A percentile compares a stretch with the other conserved stretches of the same genome.
These are phyloP conservation scores for Drosophila nannoptera DNA, from an alignment of 1,140 invertebrate species.

Conservation along the genomic window DNA sequence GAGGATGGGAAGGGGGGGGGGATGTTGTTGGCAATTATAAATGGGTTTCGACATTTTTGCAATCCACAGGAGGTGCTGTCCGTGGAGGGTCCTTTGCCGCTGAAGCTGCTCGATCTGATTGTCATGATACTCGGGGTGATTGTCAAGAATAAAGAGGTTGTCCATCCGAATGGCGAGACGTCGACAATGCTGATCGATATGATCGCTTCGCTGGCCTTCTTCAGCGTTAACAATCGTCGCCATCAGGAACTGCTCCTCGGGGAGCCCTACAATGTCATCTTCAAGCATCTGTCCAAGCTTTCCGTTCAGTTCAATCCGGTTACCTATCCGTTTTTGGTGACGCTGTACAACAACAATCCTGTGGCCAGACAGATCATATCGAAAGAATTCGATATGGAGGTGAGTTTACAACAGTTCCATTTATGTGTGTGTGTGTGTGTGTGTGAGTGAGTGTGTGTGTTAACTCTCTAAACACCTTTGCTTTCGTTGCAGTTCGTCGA, in stretches of 20 bases:
- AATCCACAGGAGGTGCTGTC: constrained; percentile 88
- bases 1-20: too few relatives aligned
- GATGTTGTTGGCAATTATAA: constrained; percentile 66
- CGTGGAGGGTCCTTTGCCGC: constrained; percentile 87
- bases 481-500: constrained; percentile 81
- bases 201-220: constrained; percentile 81
- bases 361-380: constrained; percentile 63
- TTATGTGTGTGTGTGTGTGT: background rate
- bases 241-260: constrained; percentile 78
- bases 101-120: constrained; percentile 93
- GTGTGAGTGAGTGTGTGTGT: background rate
- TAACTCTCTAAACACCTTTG: constrained; percentile 4
- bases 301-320: constrained; percentile 82
- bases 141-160: constrained; percentile 80
- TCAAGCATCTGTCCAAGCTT: constrained; percentile 73
- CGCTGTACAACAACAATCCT: constrained; percentile 77
- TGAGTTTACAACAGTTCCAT: constrained; percentile 35
- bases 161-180: constrained; percentile 75
- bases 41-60: background rate
- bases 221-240: constrained; percentile 80
- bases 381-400: constrained; percentile 71
- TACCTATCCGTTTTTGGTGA: constrained; percentile 92
- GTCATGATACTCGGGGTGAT: constrained; percentile 91
- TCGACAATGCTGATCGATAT: constrained; percentile 81
- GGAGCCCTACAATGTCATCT: constrained; percentile 71